A percentile compares a stretch with the other conserved stretches of the same genome.
Evolutionary conservation across 37 sponge, comb jelly and placozoan genomes (phyloP).

Genomic region (Haliclona indistincta): DNA sequence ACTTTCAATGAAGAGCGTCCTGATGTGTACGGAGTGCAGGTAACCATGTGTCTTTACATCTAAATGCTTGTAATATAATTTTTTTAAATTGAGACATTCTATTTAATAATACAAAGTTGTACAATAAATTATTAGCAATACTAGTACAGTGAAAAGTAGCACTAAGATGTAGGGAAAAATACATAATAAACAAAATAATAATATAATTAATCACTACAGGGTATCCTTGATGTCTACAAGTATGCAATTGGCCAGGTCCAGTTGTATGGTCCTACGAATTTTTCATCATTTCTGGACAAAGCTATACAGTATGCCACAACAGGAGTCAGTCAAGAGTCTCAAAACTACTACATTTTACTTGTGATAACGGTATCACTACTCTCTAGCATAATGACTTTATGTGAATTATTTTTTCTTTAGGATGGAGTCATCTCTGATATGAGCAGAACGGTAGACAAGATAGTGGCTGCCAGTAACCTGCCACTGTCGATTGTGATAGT

Average conservation of each 20-base stretch:
- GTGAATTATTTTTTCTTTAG: conserved; percentile 19
- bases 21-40: conserved; percentile 80
- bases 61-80: background rate
- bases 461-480: conserved; percentile 77
- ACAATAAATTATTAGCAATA: no score
- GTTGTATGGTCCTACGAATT: conserved; percentile 85
- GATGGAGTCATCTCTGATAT: conserved; percentile 93
- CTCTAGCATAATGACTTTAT: background rate
- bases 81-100: no score
- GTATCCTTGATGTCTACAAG: conserved; percentile 81
- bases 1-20: conserved; percentile 64
- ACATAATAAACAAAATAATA: no score
- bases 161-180: no score
- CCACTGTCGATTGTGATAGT: conserved; percentile 94
- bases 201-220: conserved; percentile 45
- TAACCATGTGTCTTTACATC: conserved; percentile 1
- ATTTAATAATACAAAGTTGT: no score
- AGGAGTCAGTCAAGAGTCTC: conserved; percentile 45
- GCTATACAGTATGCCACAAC: conserved; percentile 42
- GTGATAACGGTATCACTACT: conserved; percentile 73
- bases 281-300: conserved; percentile 72
- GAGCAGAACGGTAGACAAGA: conserved; percentile 71
- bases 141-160: no score
- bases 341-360: conserved; percentile 76
- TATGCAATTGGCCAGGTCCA: conserved; percentile 61